These are phyloP conservation scores for Schizotus pectinicornis DNA, from an alignment of 2,888 invertebrate genomes.

Conservation along the genomic window DNA sequence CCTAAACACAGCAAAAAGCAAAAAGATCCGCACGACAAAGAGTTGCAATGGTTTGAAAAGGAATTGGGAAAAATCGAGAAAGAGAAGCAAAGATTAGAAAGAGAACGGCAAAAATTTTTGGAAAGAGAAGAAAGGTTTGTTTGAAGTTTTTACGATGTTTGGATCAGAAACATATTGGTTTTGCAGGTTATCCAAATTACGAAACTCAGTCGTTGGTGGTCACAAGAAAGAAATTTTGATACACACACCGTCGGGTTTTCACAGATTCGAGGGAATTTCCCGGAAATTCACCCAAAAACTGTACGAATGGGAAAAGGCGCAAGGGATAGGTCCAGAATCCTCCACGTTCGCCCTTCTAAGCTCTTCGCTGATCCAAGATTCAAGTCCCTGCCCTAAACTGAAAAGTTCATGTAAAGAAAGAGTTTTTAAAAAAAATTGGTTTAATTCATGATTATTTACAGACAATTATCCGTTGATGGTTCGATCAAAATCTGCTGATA, in stretches of 20 bases:
- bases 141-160: conserved; percentile 23
- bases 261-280: conserved; percentile 85
- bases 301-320: conserved; percentile 91
- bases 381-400: not conserved
- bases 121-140: conserved; percentile 67
- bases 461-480: conserved; percentile 56
- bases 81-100: conserved; percentile 67
- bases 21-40: conserved; percentile 59
- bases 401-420: not conserved
- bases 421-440: not conserved
- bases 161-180: no score
- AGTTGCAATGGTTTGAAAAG: conserved; percentile 65
- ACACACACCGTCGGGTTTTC: conserved; percentile 81
- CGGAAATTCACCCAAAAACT: conserved; percentile 88
- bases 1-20: conserved; percentile 50
- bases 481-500: conserved; percentile 80
- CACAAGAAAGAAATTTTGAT: conserved; percentile 76
- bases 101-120: conserved; percentile 67
- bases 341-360: conserved; percentile 82
- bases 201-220: conserved; percentile 63
- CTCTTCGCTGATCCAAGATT: conserved; percentile 61
- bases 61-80: conserved; percentile 66
- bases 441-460: conserved; percentile 3
- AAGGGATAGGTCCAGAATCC: conserved; percentile 83
- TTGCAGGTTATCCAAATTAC: conserved; percentile 60